These are phyloP conservation scores for Cardinalis cardinalis DNA, from an alignment of 2,113 vertebrate species.

Conservation along the genomic window DNA sequence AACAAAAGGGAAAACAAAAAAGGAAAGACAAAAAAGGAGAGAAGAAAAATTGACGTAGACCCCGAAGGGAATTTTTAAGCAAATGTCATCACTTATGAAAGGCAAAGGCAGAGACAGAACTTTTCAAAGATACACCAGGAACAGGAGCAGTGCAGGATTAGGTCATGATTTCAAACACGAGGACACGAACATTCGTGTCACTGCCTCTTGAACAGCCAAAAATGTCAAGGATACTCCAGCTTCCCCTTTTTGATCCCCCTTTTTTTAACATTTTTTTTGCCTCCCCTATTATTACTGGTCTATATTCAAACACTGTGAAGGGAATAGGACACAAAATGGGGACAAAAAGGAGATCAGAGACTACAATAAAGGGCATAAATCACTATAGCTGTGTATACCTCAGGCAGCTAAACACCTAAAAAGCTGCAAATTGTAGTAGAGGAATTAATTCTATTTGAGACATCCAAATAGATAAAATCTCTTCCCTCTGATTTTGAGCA, in stretches of 20 bases:
- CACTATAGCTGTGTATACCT: background rate
- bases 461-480: background rate
- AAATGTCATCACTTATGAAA: background rate
- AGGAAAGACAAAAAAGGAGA: background rate
- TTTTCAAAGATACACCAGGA: background rate
- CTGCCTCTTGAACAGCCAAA: background rate
- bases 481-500: background rate
- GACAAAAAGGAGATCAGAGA: background rate
- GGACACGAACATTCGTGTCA: background rate
- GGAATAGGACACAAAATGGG: background rate
- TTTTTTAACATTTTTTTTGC: background rate
- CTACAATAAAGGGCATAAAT: background rate
- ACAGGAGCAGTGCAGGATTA: background rate
- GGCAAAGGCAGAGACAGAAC: background rate
- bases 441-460: background rate
- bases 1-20: conserved; percentile 4
- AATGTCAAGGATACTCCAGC: conserved; percentile 35
- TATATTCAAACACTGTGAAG: background rate
- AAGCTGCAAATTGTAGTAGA: background rate
- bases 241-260: background rate
- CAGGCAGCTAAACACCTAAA: background rate
- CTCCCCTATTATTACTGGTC: background rate
- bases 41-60: background rate
- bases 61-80: background rate
- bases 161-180: background rate